Base-by-base conservation (phyloP, 2,888 invertebrate species). In the Heliothis peltigera region DNA sequence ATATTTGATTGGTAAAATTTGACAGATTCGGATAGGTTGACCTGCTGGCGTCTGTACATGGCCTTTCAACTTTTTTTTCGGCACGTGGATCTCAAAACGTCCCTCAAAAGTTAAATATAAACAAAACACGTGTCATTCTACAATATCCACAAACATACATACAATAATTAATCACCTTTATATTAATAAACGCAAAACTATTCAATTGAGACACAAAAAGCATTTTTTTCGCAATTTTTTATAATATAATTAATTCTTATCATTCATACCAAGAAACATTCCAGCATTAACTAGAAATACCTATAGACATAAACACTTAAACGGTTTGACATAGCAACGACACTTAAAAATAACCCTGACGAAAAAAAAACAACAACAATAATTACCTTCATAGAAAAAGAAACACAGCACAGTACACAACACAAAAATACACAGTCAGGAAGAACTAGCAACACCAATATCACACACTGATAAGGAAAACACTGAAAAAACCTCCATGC, bases 381-480 rank as follows among this genome's bases (percentile, higher is more conserved):
- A 62, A 70, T 81, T 84, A 85, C 84, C 86, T 84, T 64, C 64
- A 64, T 64, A 39, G 52, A 49, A 48, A 60, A 69, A 66, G 70
- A 71, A 73, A 70, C 72, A 77, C 76, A 72, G 73, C 78, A 75
- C 75, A 67, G 55, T 64, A 78, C 81, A 84, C 77, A 77, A 80
- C 84, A 83, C 81, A 75, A 79, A 67, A 77, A 73, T 75, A 70
- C 81, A 81, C 75, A 75, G 79, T 79, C 73, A 75, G 68, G 75
- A 75, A 67, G 70, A 76, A 75, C 71, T 63, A 67, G 69, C 60
- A 74, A 81, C 79, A 71, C 70, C 80, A 81, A 74, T 73, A 80
- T 76, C 77, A 75, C 81, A 70, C 81, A 79, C 81, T 73, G 77
- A 82, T 80, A 82, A 81, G 72, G 75, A 65, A 62, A 82, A 70